Evolutionary conservation across 2,888 invertebrate species (phyloP), one percentile per base, ranked within the genome.

Genomic region (Microchrysa polita): DNA sequence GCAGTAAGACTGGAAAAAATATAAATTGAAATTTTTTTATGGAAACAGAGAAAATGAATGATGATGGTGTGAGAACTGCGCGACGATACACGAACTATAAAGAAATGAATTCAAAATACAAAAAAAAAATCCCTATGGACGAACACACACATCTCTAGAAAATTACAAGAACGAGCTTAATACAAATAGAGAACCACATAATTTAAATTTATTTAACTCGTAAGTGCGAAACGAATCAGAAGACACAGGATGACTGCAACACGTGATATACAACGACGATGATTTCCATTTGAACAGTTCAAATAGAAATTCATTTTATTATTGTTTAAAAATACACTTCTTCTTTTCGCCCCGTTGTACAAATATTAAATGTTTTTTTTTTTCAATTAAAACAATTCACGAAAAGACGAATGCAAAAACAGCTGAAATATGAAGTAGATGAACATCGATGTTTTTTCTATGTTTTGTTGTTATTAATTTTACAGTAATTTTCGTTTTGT

Each of bases 1-100:
- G 42, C 69, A 69, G 69, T 69, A 69, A 69, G 55, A 40, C 69
- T 40, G 69, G 69, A 34, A 69, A 57, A 57, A 69, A 69, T 69
- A 69, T 69, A 40, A 57, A 69, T 69, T 69, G 48, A 52, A 53
- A 27, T 52, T 27, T 55, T 61, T n/a, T 61, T 60, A 14, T 16
- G 48, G 65, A 44, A 48, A 48, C 10, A 65, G 44, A 16, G 65
- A 60, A 42, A 44, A 48, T 16, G 22, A 65, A 16, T 61, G 16
- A 34, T 34, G 27, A n/a, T n/a, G n/a, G n/a, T 60, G 18, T 22
- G 57, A 57, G 57, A 65, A 22, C 27, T 7, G 27, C 7, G 5
- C 52, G 18, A 52, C 5, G 44, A 44, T 14, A 44, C 12, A n/a
- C 12, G n/a, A 18, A 52, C 14, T 52, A 16, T 10, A 55, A 53